These are phyloP conservation scores for Caenorhabditis sp. DNA, from an alignment of 2,888 invertebrate species.

Conservation along the genomic window DNA sequence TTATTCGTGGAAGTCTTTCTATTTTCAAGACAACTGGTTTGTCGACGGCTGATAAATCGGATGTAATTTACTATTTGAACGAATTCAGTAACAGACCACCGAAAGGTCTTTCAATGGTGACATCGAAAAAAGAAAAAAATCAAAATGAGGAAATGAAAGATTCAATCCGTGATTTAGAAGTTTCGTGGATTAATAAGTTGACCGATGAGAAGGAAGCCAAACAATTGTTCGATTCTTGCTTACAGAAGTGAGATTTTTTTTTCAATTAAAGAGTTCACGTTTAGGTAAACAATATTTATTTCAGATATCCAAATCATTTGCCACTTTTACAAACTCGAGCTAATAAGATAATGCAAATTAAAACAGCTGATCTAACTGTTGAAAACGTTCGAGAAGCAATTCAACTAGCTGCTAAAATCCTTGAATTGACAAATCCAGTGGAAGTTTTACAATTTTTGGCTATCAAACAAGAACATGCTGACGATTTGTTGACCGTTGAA, in stretches of 20 bases:
- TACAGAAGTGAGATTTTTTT: conserved; percentile 11
- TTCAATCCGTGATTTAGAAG: conserved; percentile 84
- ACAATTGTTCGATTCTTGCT: conserved; percentile 34
- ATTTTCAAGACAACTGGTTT: conserved; percentile 29
- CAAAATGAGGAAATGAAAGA: conserved; percentile 74
- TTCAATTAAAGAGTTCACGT: too few relatives aligned
- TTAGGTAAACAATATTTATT: too few relatives aligned
- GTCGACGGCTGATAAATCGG: conserved; percentile 35
- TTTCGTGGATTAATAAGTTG: conserved; percentile 83
- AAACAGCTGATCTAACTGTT: conserved; percentile 21
- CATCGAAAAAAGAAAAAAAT: conserved; percentile 24
- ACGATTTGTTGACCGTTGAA: conserved; percentile 40
- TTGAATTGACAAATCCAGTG: conserved; percentile 79
- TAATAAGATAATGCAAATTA: conserved; percentile 75
- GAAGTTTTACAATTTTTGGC: conserved; percentile 52
- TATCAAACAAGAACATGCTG: conserved; percentile 39
- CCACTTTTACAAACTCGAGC: conserved; percentile 83
- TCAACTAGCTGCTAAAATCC: conserved; percentile 78
- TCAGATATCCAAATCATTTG: conserved; percentile 77
- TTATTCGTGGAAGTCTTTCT: conserved; percentile 33
- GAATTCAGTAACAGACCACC: conserved; percentile 33
- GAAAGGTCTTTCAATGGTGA: conserved; percentile 36
- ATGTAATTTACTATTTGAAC: conserved; percentile 36
- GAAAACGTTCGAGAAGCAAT: conserved; percentile 73
- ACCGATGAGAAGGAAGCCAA: conserved; percentile 55